Evolutionary conservation across 2,113 vertebrate species (phyloP), one percentile per base, ranked within the genome.

Genomic region (Archilochus colubris): DNA sequence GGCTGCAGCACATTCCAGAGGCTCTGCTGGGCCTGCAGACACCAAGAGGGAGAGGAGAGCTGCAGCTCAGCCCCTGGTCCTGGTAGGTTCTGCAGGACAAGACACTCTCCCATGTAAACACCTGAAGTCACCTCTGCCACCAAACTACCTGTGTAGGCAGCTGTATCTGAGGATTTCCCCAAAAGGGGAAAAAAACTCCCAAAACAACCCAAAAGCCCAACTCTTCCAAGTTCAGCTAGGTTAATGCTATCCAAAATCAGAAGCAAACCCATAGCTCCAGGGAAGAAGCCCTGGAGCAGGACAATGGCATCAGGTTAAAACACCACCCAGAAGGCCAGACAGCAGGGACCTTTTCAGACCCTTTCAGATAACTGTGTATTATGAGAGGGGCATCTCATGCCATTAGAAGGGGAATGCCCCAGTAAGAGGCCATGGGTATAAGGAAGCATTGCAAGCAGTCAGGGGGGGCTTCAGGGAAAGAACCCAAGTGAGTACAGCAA

Each of bases 41-140:
- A 23, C 25, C 7, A 11, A 8, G 12, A 0, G 0, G 38, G 24
- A 44, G 2, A 40, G 40, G 40, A 40, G 28, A 53, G 81, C 0
- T 24, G n/a, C 1, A 40, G 53, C 53, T 36, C 59, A 10, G 27
- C 4, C n/a, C 68, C 2, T 2, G 1, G 2, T 12, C 40, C 40
- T 40, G 40, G 40, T 40, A 40, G 44, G 20, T 11, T 30, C 8
- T 12, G 22, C 77, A 67, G 81, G 57, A 55, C 50, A 18, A 18
- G 22, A 55, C 20, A 14, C 3, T 13, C 24, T 62, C 68, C 50
- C 1, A 0, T 5, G 8, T 8, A 40, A 30, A 23, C 0, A 5
- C 64, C 70, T 10, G 3, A 55, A 38, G 50, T 11, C 44, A 21
- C 59, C 2, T 2, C 21, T n/a, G 70, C 62, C 54, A 68, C 54